phyloP scores from a whole-genome alignment of 2,888 invertebrate species.

The Nycteola revayana region DNA sequence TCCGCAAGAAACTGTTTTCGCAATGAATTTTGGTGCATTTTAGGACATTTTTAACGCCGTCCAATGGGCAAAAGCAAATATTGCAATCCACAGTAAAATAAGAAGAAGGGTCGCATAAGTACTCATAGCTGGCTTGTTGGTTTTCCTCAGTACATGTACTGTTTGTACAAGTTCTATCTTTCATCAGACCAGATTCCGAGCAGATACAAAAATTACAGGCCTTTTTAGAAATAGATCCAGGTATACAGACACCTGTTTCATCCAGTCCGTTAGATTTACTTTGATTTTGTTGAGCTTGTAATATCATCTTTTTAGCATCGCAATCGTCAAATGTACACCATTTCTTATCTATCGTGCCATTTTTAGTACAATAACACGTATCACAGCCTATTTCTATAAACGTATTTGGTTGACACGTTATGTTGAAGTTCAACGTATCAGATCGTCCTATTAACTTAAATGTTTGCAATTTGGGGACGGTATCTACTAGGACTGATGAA shows the following conservation, averaged over 20 bases:
- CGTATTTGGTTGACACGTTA: slow-evolving; percentile 58
- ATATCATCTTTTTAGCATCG: slow-evolving; percentile 46
- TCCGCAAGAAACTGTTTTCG: slow-evolving; percentile 53
- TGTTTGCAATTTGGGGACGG: slow-evolving; percentile 14
- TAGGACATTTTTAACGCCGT: slow-evolving; percentile 64
- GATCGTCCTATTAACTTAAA: slow-evolving; percentile 12
- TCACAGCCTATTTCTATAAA: slow-evolving; percentile 69
- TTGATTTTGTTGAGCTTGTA: slow-evolving; percentile 37
- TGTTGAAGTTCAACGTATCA: slow-evolving; percentile 38
- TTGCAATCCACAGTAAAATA: slow-evolving; percentile 73
- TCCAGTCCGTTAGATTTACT: slow-evolving; percentile 13
- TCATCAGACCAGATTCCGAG: slow-evolving; percentile 48
- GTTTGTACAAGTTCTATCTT: slow-evolving; percentile 58
- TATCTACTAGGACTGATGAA: slow-evolving; percentile 34
- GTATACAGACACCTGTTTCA: slow-evolving; percentile 40
- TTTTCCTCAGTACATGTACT: slow-evolving; percentile 43
- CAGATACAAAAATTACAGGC: slow-evolving; percentile 75
- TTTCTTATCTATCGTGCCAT: slow-evolving; percentile 61
- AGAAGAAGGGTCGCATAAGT: slow-evolving; percentile 58
- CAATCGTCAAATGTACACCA: slow-evolving; percentile 75
- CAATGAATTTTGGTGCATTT: slow-evolving; percentile 72
- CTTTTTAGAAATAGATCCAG: slow-evolving; percentile 56
- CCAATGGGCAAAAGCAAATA: slow-evolving; percentile 59
- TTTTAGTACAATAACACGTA: slow-evolving; percentile 63
- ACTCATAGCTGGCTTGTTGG: slow-evolving; percentile 29